Base-by-base conservation (phyloP, 1,140 invertebrate genomes). In the Hormaphis cornu region DNA sequence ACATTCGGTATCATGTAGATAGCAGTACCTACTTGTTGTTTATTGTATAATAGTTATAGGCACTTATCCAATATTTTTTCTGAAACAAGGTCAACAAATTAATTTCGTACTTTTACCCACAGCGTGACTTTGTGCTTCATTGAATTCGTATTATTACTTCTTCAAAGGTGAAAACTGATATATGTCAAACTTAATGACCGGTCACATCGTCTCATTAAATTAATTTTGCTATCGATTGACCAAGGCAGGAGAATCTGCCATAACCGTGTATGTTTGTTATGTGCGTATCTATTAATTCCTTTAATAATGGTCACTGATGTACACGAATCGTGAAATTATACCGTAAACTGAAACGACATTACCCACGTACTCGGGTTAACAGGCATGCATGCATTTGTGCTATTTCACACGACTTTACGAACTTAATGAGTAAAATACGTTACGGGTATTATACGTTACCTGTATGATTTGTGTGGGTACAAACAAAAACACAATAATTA, bases 81-180 rank as follows among this genome's bases (percentile, higher is more conserved):
- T 18, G 30, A 33, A 22, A 10, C 3, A 18, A 53, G n/a, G 52
- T 16, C 18, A 53, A 33, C 33, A n/a, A 18, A 18, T 53, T 53
- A 33, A 53, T 53, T 53, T 53, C 18, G 26, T 24, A 33, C 52
- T 18, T 16, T 53, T 53, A 54, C n/a, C 33, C 20, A 33, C 28
- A 2, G 35, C 18, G 52, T 22, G 52, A 54, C 6, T 33, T 35
- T 20, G 52, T 33, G 52, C 52, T 18, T n/a, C n/a, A n/a, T n/a
- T n/a, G 20, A 54, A 26, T 54, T 20, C 5, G 20, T 35, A 33
- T 10, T 18, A 30, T 24, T 9, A 16, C 28, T 33, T 18, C 18
- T 33, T 54, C 52, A 54, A 54, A 54, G 52, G 52, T 54, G 52
- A 54, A 52, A n/a, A n/a, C n/a, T n/a, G n/a, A n/a, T n/a, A 52